Base-by-base conservation (phyloP, 2,888 invertebrate species). In the Amphipoea lucens region DNA sequence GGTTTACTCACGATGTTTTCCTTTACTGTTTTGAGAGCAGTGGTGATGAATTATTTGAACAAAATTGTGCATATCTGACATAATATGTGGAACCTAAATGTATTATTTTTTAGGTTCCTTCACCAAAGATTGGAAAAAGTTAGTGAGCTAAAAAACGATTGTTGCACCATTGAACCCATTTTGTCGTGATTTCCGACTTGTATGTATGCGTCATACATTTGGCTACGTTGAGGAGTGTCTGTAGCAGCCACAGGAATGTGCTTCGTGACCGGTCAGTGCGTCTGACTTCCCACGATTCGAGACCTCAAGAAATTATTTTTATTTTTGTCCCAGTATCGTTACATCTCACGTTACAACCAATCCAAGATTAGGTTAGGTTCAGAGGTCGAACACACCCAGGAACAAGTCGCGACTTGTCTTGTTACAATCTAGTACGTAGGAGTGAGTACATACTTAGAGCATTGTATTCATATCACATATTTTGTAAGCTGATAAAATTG, bases 321-420 rank as follows among this genome's bases (percentile, higher is more conserved):
- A 90, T 92, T 91, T 89, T 76, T 70, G 74, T 68, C 67, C 54
- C 57, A 68, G 72, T 80, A 86, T 81, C 88, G 87, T 85, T 81
- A 83, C 90, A 92, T 92, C 91, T 85, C 81, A 81, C 83, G 86
- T 84, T 89, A 87, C 87, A 89, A 81, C 82, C 78, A 81, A 87
- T 84, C 74, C 75, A 71, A 81, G 81, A 88, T 83, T 74, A 70
- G 73, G 68, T 86, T 87, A 84, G 87, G 94, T 92, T 94, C 92
- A 92, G 89, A 94, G 93, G 92, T 93, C 91, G 91, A 91, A 65
- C 90, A 92, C 87, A 90, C 90, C 88, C 90, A 88, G 87, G 87
- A 91, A 92, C 88, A 69, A 75, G 88, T 84, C 60, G 72, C 81
- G 68, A 86, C 87, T 78, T 87, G 89, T 82, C 29, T 42, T 68